Base-by-base conservation (phyloP, 2,888 invertebrate genomes). In the Caenorhabditis sinica region DNA sequence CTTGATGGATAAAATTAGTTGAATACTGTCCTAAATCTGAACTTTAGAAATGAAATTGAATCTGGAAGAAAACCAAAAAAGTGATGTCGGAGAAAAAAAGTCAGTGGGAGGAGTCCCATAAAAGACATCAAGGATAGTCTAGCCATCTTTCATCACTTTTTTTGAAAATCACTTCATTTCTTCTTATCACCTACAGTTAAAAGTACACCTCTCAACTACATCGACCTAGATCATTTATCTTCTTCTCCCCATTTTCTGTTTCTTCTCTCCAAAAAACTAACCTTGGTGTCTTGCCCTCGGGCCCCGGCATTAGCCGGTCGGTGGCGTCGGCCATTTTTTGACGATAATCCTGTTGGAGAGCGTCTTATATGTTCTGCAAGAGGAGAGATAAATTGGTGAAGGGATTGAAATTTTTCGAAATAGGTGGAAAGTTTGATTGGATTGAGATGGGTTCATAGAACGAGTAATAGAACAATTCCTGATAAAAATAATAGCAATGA, bases 231-330 rank as follows among this genome's bases (percentile, higher is more conserved):
- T 66, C 49, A 66, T 33, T 23, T 51, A 11, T 51, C 49, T n/a
- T 3, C 15, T 51, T 20, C 20, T 20, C 1, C 5, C n/a, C 15
- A 13, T 40, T 45, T 45, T 17, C 17, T 1, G 8, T 33, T 33
- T 20, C 43, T 23, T 23, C 4, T 20, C 40, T 69, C 23, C 23
- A 25, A 68, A 63, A 23, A 28, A 76, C 82, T 68, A 83, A 88
- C 77, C 87, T 75, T 56, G 88, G 88, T 30, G 85, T 88, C 73
- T 87, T 87, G 76, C 88, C 88, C 77, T 88, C 87, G n/a, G 88
- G 88, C 28, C 88, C 88, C 61, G 88, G 88, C 88, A 88, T 88
- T 65, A 88, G 83, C 69, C 79, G 79, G 75, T 83, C 83, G 49
- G 79, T 83, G 69, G 83, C 79, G 65, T 79, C 79, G 69, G 69